Evolutionary conservation across 2,888 invertebrate genomes (phyloP), one percentile per base, ranked within the genome.

Genomic region (Lithophane semibrunnea): DNA sequence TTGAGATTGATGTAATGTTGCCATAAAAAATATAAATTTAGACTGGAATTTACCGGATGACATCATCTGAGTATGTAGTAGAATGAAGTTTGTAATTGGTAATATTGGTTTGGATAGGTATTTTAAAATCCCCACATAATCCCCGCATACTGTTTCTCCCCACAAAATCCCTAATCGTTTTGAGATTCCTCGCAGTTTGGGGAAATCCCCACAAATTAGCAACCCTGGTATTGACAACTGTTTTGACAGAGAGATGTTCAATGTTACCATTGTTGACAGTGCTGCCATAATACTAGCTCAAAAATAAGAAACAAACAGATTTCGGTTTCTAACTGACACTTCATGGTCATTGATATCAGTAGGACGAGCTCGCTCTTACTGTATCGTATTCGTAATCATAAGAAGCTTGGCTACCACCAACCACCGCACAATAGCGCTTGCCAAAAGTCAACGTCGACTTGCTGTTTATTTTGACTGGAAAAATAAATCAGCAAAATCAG

Each of bases 231-330:
- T 0, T 37, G 37, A 37, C 37, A 37, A 18, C 18, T 64, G 63
- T 29, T 66, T 37, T 76, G 84, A 37, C 86, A 75, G 47, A n/a
- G n/a, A n/a, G n/a, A 8, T 18, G n/a, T 54, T n/a, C 10, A 75
- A 56, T 76, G 73, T 73, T 75, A 37, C 73, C 73, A 37, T 3
- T 44, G 9, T 3, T 44, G 9, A 8, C 16, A 24, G 44, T 47
- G 47, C 29, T 29, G 47, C 21, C 2, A 18, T 24, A 42, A 12
- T 8, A 44, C 44, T 70, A 64, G 61, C 69, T 44, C 12, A 24
- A 60, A 18, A 60, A 7, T 10, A 47, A 24, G 47, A 47, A 16
- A n/a, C 8, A 4, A 24, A 16, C 42, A 9, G 0, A 3, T 21
- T 21, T 54, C 21, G 21, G 21, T 21, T 21, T 37, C 3, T n/a